Base-by-base conservation (phyloP, 1,140 invertebrate genomes). In the Papilio xuthus region DNA sequence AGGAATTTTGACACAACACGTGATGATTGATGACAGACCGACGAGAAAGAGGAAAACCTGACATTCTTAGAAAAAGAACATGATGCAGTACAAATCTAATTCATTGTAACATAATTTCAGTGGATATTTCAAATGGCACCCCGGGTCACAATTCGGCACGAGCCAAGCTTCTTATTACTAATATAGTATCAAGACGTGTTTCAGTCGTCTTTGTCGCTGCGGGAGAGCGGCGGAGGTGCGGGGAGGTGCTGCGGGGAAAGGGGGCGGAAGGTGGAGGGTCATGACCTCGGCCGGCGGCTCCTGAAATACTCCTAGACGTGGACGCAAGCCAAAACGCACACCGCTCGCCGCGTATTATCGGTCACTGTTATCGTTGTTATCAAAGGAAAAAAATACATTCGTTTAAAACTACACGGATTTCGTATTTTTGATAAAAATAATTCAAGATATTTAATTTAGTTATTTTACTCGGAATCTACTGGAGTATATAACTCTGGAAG, bases 281-380 rank as follows among this genome's bases (percentile, higher is more conserved):
- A 85, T 78, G 82, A 88, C 88, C 86, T 89, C 86, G 83, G 77
- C 81, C 84, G 80, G 81, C 42, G 70, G 44, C 78, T 84, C 84
- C 81, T 87, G 82, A 86, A 87, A 87, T 85, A 89, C 82, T 80
- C 72, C 83, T 81, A 84, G 84, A 69, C 79, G 82, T 89, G 88
- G 88, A 89, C 81, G 81, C 44, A 78, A 77, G 88, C 88, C 88
- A 89, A 86, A 81, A 84, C 12, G 26, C 60, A 15, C 60, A 28
- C 20, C 56, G 56, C 26, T 28, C 60, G 60, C 50, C 70, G 74
- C 53, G 26, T 28, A 28, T 76, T 81, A 81, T 81, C 53, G 78
- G 69, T 81, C 67, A 73, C 79, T 73, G 77, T 78, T 77, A 77
- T 74, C 42, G 41, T 71, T 77, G 41, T 72, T 44, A 73, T 73